Evolutionary conservation across 2,797 vertebrate species (phyloP).

Genomic region (Brachymystax lenok): DNA sequence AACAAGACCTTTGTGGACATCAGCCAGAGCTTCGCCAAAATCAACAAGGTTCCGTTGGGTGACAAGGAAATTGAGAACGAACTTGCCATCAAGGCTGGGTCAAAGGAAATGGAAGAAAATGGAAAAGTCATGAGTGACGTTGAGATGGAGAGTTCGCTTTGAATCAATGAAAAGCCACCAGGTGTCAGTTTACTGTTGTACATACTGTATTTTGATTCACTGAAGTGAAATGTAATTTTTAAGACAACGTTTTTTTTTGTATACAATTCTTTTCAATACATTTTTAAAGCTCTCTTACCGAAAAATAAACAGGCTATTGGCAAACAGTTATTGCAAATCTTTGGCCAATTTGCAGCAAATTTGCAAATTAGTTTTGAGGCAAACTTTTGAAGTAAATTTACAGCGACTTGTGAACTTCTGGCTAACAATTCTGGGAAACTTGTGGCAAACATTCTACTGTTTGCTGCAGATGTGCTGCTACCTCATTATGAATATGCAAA

Average conservation of each 20-base stretch:
- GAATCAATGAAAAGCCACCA: conserved; percentile 8
- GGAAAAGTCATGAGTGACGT: conserved; percentile 15
- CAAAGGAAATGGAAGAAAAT: conserved; percentile 4
- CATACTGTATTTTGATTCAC: neutral
- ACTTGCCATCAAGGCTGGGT: conserved; percentile 44
- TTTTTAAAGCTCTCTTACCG: neutral
- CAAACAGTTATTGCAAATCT: no score
- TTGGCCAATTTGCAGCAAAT: no score
- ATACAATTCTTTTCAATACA: neutral
- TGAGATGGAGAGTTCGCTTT: conserved; percentile 69
- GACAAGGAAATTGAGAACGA: conserved; percentile 71
- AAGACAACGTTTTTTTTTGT: neutral
- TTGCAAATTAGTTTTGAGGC: no score
- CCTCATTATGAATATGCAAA: no score
- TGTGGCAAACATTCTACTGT: no score
- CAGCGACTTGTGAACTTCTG: no score
- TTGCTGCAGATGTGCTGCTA: no score
- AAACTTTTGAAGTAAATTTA: no score
- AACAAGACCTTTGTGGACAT: conserved; percentile 92
- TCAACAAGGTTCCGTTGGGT: conserved; percentile 76
- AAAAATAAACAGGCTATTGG: no score
- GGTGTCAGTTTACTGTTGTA: neutral
- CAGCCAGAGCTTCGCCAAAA: conserved; percentile 88
- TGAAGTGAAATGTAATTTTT: neutral
- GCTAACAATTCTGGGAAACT: no score